Conservation (phyloP, 2,797 vertebrate species). For the Megalops cyprinoides region DNA sequence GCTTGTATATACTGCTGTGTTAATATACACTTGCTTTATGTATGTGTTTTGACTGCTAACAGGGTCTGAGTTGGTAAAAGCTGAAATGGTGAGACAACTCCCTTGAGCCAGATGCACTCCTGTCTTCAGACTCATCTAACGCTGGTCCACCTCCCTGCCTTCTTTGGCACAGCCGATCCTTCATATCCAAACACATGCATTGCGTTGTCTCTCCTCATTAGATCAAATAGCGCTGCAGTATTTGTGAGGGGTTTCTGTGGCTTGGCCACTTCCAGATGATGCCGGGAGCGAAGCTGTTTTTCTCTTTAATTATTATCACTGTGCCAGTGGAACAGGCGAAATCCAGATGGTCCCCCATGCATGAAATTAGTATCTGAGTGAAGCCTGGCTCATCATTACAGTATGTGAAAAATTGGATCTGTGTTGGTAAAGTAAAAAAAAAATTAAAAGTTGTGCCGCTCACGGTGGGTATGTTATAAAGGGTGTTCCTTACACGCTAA, state of each 20-base stretch:
- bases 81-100: too few relatives aligned
- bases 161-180: neutral
- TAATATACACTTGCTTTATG: too few relatives aligned
- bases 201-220: constrained; percentile 23
- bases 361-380: constrained; percentile 45
- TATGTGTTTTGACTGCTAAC: too few relatives aligned
- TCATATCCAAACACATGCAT: too few relatives aligned
- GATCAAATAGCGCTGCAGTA: constrained; percentile 4
- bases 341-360: constrained; percentile 49
- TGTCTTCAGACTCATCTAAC: too few relatives aligned
- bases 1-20: too few relatives aligned
- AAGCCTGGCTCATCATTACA: constrained; percentile 52
- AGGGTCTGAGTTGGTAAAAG: too few relatives aligned
- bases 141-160: neutral
- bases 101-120: too few relatives aligned
- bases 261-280: constrained; percentile 38
- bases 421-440: constrained; percentile 49
- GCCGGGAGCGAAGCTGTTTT: constrained; percentile 42
- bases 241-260: neutral
- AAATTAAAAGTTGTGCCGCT: constrained; percentile 44
- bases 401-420: constrained; percentile 52
- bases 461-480: constrained; percentile 29
- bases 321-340: constrained; percentile 43
- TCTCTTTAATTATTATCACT: constrained; percentile 51
- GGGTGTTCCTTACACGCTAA: neutral